Conservation (phyloP, 2,113 vertebrate genomes). For the Heloderma charlesbogerti region DNA sequence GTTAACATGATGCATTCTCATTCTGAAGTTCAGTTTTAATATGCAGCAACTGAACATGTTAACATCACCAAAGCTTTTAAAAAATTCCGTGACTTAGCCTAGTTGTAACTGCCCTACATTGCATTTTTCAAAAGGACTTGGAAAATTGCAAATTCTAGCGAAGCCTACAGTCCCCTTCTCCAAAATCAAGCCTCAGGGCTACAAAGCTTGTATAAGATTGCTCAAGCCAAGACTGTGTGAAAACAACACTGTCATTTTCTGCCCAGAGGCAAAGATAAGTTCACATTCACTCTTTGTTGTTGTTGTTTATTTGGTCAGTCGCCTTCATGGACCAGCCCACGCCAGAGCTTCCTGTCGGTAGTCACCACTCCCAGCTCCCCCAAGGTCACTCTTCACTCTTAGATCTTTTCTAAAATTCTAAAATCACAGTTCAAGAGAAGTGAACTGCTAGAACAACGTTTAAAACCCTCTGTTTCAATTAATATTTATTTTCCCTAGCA, state of each 20-base stretch:
- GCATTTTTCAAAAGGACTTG: neutral
- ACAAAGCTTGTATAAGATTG: neutral
- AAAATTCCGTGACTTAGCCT: neutral
- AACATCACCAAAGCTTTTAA: neutral
- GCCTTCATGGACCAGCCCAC: too few species aligned
- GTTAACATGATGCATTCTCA: neutral
- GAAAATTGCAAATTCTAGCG: neutral
- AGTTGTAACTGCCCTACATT: neutral
- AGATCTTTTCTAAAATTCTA: fast-evolving
- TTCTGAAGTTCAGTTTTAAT: neutral
- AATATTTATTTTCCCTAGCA: neutral
- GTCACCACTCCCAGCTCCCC: too few species aligned
- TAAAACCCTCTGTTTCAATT: neutral
- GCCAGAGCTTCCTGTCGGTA: too few species aligned
- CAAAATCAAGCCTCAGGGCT: conserved; percentile 16
- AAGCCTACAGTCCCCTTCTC: neutral
- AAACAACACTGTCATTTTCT: neutral
- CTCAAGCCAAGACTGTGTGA: neutral
- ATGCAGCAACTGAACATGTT: neutral
- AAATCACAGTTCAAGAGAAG: neutral
- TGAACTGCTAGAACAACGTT: neutral
- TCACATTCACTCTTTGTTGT: neutral
- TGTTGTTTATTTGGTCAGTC: too few species aligned
- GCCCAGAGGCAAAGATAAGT: fast-evolving
- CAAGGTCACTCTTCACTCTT: too few species aligned